A percentile compares a stretch with the other conserved stretches of the same genome.
Conservation (phyloP, 2,888 invertebrate genomes). For the Caenorhabditis plicata region DNA sequence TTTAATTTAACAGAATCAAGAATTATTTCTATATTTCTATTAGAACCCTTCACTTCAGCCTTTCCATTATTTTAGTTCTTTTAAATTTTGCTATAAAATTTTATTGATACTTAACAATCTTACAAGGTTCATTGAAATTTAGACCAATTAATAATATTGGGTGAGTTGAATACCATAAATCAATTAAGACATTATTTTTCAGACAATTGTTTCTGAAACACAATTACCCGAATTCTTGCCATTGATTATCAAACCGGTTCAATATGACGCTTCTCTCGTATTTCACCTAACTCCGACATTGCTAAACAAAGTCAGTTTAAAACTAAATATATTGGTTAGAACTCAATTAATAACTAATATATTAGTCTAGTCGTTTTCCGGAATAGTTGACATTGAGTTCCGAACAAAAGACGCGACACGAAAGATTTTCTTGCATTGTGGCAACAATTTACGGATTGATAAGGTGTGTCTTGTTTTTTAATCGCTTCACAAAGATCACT, state of each 20-base stretch:
- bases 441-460: conserved; percentile 12
- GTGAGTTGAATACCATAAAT: no score
- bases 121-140: no score
- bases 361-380: conserved; percentile 15
- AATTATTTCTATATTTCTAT: no score
- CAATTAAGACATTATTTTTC: background rate
- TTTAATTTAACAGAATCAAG: no score
- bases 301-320: conserved; percentile 1
- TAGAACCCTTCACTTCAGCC: no score
- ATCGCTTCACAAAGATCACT: background rate
- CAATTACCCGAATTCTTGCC: conserved; percentile 28
- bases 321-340: background rate
- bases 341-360: background rate
- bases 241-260: conserved; percentile 24
- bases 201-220: conserved; percentile 15
- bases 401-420: conserved; percentile 21
- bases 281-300: conserved; percentile 10
- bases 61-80: no score
- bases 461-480: conserved; percentile 4
- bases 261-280: conserved; percentile 15
- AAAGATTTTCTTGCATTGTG: conserved; percentile 25
- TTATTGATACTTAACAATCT: no score
- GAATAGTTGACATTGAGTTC: conserved; percentile 18
- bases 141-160: no score
- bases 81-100: no score